Evolutionary conservation across 2,113 vertebrate species (phyloP).

Genomic region (Myiozetetes cayanensis): DNA sequence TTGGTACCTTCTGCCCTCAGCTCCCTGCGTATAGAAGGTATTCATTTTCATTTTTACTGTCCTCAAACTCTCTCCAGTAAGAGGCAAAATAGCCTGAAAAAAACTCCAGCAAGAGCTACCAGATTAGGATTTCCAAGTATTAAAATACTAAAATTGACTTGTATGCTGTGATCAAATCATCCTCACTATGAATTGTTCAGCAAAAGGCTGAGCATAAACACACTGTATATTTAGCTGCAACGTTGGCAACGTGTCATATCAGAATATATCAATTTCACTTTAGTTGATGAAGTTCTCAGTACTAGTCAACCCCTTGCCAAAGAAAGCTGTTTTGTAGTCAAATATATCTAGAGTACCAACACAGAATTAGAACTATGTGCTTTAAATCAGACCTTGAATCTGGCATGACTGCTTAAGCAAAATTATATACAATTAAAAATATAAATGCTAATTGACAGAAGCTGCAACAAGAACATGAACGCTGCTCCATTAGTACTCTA

Average conservation of each 20-base stretch:
- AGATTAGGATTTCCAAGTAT: background rate
- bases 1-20: background rate
- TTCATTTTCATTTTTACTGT: background rate
- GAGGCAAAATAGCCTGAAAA: background rate
- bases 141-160: background rate
- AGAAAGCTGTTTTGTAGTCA: background rate
- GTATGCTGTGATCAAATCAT: background rate
- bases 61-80: background rate
- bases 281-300: background rate
- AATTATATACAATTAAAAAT: constrained; percentile 25
- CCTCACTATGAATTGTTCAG: background rate
- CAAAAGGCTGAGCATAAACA: background rate
- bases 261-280: background rate
- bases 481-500: background rate
- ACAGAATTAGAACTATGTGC: background rate
- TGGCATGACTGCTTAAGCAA: background rate
- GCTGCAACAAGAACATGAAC: background rate
- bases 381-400: background rate
- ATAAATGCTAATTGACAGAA: background rate
- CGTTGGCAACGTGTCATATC: background rate
- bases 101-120: background rate
- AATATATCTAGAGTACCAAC: background rate
- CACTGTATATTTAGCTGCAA: background rate
- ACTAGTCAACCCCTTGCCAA: background rate
- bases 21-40: background rate